phyloP scores from a whole-genome alignment of 2,797 vertebrate genomes.

The Oreochromis mossambicus region DNA sequence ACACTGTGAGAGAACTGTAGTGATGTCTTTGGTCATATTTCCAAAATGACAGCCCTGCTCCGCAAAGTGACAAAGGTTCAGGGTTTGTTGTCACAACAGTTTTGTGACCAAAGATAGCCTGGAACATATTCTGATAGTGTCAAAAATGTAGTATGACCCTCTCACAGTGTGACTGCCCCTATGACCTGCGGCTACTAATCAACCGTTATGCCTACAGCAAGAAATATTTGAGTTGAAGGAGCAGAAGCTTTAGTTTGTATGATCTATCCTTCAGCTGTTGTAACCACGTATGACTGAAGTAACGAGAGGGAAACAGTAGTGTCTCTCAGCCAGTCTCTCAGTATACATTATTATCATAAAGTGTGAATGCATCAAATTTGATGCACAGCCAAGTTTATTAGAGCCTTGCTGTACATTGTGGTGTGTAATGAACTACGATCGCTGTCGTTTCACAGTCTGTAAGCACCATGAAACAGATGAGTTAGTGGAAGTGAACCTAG shows the following conservation, averaged over 20 bases:
- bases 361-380: neutral
- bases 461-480: neutral
- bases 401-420: neutral
- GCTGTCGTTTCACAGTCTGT: neutral
- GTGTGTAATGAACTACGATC: neutral
- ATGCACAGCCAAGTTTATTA: neutral
- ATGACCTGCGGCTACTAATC: neutral
- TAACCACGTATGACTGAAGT: neutral
- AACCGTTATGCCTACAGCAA: accelerated
- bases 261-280: neutral
- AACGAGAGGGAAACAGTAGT: neutral
- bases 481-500: neutral
- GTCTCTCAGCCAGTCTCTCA: neutral
- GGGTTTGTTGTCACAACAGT: neutral
- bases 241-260: neutral
- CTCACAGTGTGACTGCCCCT: neutral
- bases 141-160: neutral
- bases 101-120: neutral
- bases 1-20: neutral
- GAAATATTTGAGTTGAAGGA: neutral
- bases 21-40: neutral
- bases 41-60: neutral
- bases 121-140: neutral
- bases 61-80: neutral
- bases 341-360: neutral